Conservation (phyloP, 2,797 vertebrate genomes). For the Pantherophis alleghaniensis region DNA sequence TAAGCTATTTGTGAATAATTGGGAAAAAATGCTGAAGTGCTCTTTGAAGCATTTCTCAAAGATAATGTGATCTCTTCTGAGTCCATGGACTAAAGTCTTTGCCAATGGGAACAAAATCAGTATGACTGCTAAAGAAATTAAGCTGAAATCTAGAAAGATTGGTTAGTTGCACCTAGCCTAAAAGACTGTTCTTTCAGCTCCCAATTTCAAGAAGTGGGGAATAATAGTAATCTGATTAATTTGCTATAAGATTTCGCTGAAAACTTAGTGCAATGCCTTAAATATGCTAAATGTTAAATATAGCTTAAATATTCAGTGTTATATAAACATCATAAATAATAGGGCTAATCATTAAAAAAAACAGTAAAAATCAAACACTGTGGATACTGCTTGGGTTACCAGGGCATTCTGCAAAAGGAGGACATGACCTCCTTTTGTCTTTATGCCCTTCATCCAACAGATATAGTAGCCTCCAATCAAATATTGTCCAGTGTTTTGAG, state of each 20-base stretch:
- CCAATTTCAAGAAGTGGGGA: background rate
- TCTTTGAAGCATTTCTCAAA: background rate
- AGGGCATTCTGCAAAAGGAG: background rate
- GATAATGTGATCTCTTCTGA: background rate
- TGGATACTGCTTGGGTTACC: background rate
- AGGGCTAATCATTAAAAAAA: background rate
- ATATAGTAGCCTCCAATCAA: background rate
- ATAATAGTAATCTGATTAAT: background rate
- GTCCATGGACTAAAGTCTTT: background rate
- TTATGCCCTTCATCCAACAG: background rate
- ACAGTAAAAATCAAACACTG: background rate
- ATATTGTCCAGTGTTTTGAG: background rate
- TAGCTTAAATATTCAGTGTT: background rate
- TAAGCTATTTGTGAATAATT: slow-evolving; percentile 14
- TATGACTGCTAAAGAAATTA: background rate
- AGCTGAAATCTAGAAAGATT: background rate
- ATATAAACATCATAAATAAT: background rate
- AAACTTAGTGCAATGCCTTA: background rate
- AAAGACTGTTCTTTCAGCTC: background rate
- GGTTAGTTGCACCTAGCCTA: background rate
- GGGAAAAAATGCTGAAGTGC: background rate
- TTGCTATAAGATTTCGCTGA: background rate
- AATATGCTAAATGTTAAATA: background rate
- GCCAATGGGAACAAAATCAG: background rate
- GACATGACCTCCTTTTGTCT: background rate